Base-by-base conservation (phyloP, 2,113 vertebrate genomes). In the Apodemus speciosus region DNA sequence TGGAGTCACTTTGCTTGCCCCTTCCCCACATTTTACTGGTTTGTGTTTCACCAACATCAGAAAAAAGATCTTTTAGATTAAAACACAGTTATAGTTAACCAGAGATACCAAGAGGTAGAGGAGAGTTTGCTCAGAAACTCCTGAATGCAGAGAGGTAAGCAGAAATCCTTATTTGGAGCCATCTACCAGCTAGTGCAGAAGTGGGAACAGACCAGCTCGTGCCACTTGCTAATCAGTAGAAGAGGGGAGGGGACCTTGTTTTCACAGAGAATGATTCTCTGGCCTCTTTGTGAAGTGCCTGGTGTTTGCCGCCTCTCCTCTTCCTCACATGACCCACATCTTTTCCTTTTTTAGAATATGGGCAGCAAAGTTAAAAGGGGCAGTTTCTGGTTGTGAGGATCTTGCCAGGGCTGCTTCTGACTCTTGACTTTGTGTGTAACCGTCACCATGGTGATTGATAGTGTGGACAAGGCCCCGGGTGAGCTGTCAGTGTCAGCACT, bases 91-190 rank as follows among this genome's bases (percentile, higher is more conserved):
- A 80, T 13, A 81, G 30, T 75, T 80, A 81, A 77, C 38, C 23
- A 64, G 40, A 72, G 25, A 53, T 43, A 75, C 38, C 32, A 30
- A 92, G 69, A 91, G 89, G 10, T 71, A 38, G 49, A 40, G 60
- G 25, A 16, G 6, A 46, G 9, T 87, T 85, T 40, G 83, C 38
- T 43, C 14, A 38, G 62, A 71, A 86, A 90, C 90, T 64, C 81
- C n/a, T 87, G n/a, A 64, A 53, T 84, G 30, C 38, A 71, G 38
- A 90, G 91, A 69, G 30, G 23, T 53, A 53, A 85, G 6, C 56
- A 76, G 58, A 84, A 85, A 95, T 60, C 89, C 68, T 92, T 88
- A 43, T 75, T 56, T 62, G 43, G 60, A 88, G 60, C 60, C 75
- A 90, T 83, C 49, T 40, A 53, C 68, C 13, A 87, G 87, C 69